Base-by-base conservation (phyloP, 1,140 invertebrate genomes). In the Drosophila setifemur region DNA sequence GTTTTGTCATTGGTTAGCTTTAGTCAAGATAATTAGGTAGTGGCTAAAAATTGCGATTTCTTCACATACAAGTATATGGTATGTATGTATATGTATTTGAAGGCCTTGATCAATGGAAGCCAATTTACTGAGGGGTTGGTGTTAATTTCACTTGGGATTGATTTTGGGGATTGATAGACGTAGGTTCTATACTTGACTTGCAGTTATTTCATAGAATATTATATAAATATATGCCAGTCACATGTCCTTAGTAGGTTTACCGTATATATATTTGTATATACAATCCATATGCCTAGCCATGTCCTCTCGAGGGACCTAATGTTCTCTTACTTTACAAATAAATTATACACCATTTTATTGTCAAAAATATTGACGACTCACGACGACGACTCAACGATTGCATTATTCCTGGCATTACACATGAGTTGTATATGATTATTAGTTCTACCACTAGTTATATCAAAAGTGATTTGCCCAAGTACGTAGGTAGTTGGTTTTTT, bases 291-390 rank as follows among this genome's bases (percentile, higher is more conserved):
- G 48, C 18, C 35, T 61, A 37, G 28, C 29, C 40, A 7, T 29
- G 37, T 49, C 29, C 14, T 37, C 33, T 54, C 39, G 25, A 42
- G 29, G 39, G 29, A 23, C 21, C 19, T 18, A 33, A 18, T 2
- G 5, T 33, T 69, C 42, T 50, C 23, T 29, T 28, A 52, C 37
- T 68, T 57, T 70, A 47, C 40, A 58, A 77, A 78, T 48, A 55
- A 45, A 58, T 79, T 75, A 60, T 67, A 85, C 70, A 73, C 43
- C 40, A 54, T 49, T 64, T 85, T 85, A 85, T 85, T 85, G 79
- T 85, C 79, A 79, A 83, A 72, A 75, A 86, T 85, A 85, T 86
- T 66, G 79, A 85, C 79, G 70, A 86, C 79, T 78, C 43, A 14
- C 64, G 23, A 47, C 64, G 23, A 47, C 58, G 50, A 60, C 49